These are phyloP conservation scores for Orestias chungarensis DNA, from an alignment of 2,797 vertebrate species.

Conservation along the genomic window DNA sequence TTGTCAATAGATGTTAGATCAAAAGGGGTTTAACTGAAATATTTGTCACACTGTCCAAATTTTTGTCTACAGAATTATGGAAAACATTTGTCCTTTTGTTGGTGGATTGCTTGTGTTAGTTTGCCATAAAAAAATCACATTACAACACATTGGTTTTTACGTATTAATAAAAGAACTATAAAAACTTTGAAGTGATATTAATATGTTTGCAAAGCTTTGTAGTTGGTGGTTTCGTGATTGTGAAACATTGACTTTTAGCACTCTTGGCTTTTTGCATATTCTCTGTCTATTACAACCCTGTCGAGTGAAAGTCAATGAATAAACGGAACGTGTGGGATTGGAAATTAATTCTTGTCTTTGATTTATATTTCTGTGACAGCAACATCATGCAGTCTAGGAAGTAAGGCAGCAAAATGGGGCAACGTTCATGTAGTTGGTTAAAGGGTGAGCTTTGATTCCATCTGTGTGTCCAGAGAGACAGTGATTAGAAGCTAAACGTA, in stretches of 20 bases:
- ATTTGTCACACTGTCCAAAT: too few species aligned
- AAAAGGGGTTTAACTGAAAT: too few species aligned
- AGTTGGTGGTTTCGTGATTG: not conserved
- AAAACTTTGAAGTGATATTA: not conserved
- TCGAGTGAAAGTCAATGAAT: constrained; percentile 15
- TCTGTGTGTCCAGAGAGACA: constrained; percentile 13
- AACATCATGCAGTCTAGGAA: constrained; percentile 71
- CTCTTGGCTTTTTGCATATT: not conserved
- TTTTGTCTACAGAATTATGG: too few species aligned
- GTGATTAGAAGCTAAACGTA: constrained; percentile 36
- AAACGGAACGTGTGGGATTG: constrained; percentile 35
- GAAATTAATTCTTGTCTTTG: constrained; percentile 70
- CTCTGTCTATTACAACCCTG: not conserved
- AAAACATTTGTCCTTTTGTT: not conserved
- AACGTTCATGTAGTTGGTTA: not conserved
- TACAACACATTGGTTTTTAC: too few species aligned
- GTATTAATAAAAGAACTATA: too few species aligned
- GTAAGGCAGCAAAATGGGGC: constrained; percentile 12
- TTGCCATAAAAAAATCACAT: not conserved
- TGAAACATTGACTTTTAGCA: not conserved
- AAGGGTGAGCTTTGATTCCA: constrained; percentile 4
- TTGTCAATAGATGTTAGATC: too few species aligned
- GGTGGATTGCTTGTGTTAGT: not conserved
- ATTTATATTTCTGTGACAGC: constrained; percentile 80
- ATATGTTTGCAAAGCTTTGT: not conserved